Evolutionary conservation across 2,797 vertebrate species (phyloP), one percentile per base, ranked within the genome.

Genomic region (Protonibea diacanthus): DNA sequence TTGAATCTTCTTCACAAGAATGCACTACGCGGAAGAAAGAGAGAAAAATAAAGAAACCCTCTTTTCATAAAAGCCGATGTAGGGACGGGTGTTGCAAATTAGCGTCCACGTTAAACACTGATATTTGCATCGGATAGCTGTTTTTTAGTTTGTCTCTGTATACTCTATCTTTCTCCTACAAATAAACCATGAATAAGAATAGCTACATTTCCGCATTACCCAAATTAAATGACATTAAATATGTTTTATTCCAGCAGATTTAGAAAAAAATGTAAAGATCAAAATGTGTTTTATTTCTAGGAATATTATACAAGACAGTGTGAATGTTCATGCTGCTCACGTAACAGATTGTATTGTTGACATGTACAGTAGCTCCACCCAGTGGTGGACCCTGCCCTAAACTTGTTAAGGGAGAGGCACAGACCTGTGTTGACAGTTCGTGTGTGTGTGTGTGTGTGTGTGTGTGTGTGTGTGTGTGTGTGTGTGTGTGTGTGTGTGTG

Each of bases 311-410:
- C 5, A 47, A 59, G 17, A 55, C 5, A 1, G 33, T 57, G 53
- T 23, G 25, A 9, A 29, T 29, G 4, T 6, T 57, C n/a, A n/a
- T n/a, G 29, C 33, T 4, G 12, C n/a, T 57, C 12, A 10, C 6
- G 10, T n/a, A 3, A 38, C 1, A 44, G n/a, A 8, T 44, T 77
- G 3, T 71, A 14, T 70, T 59, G n/a, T 61, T 74, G 62, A 52
- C 42, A 11, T 53, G 51, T 9, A 38, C 33, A 38, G 33, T 60
- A 67, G 57, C 53, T 20, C 88, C 91, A 85, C 81, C 93, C 78
- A 72, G 89, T 92, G 93, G 86, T 69, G 25, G 12, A 59, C 40
- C 15, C 4, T 60, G n/a, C 8, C 6, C 45, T 20, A 10, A 62
- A 27, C 17, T 0, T 33, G 6, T 23, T 48, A 8, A 56, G 6